phyloP scores from a whole-genome alignment of 1,140 invertebrate genomes.

The Linepithema humile region DNA sequence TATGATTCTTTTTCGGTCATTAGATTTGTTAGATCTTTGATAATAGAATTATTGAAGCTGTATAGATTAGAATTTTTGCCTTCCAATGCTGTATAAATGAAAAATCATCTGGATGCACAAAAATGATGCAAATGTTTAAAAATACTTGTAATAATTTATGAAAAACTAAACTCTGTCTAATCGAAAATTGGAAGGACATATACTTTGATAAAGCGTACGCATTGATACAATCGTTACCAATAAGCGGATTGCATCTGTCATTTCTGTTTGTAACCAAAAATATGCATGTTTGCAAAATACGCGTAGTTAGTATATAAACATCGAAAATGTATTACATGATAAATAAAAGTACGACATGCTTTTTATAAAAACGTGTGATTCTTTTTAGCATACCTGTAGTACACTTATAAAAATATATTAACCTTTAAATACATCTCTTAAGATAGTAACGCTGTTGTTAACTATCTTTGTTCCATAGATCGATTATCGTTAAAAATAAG shows the following conservation, averaged over 20 bases:
- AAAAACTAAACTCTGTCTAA: not conserved
- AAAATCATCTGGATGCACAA: not conserved
- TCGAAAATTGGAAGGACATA: not conserved
- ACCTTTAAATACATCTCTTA: too few species aligned
- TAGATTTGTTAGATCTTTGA: not conserved
- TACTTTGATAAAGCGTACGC: not conserved
- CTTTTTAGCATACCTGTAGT: too few species aligned
- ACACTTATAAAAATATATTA: too few species aligned
- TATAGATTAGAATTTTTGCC: not conserved
- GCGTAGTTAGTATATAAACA: constrained; percentile 40
- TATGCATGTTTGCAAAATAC: not conserved
- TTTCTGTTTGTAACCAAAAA: constrained; percentile 38
- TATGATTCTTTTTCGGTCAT: not conserved
- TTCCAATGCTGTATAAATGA: not conserved
- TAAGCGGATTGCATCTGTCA: not conserved
- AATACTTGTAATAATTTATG: too few species aligned
- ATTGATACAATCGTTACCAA: not conserved
- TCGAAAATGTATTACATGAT: too few species aligned
- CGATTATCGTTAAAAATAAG: too few species aligned
- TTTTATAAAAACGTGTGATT: too few species aligned
- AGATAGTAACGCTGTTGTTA: too few species aligned
- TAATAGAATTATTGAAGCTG: not conserved
- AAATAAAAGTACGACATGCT: too few species aligned
- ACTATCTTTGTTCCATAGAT: too few species aligned
- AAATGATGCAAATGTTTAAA: not conserved